Evolutionary conservation across 2,797 vertebrate species (phyloP), one percentile per base, ranked within the genome.

Genomic region (Typhlichthys subterraneus): DNA sequence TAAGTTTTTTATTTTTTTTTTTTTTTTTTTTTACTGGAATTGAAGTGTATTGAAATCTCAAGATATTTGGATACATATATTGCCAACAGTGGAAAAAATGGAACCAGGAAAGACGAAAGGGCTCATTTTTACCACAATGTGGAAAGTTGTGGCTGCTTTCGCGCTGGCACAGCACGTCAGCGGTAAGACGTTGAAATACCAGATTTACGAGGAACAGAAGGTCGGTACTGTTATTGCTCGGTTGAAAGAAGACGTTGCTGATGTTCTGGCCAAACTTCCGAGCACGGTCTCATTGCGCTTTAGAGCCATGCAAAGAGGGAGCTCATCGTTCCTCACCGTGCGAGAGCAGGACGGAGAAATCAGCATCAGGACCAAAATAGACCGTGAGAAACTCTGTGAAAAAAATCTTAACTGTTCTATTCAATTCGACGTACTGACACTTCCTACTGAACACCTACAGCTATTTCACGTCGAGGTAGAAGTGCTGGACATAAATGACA

Each of bases 401-500:
- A 97, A 95, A 81, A 96, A 98, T 75, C 93, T 94, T 2, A 97
- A 98, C 92, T 99, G 97, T 45, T 95, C 96, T 3, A 94, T 99
- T 45, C 96, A 97, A 83, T 99, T 99, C 65, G 96, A 99, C 61
- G 97, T 99, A 78, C 94, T 99, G 77, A 96, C 95, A 0, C 93
- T 99, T 5, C 97, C 97, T 53, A 99, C 97, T 0, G 96, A 98
- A 62, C 95, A 98, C 85, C 93, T 99, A 73, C 97, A 98, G 88
- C 92, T 98, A 8, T 97, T 99, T 70, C 97, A 98, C 33, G 90
- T 99, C 5, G 95, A 98, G 69, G 95, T 99, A 17, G 96, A 98
- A 68, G 95, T 99, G 79, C 53, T 98, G 90, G 97, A 99, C 79
- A 97, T 99, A 61, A 99, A 99, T 48, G 97, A 99, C 79, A 96